Conservation (phyloP, 2,888 invertebrate species). For the Apodemia hepburni region DNA sequence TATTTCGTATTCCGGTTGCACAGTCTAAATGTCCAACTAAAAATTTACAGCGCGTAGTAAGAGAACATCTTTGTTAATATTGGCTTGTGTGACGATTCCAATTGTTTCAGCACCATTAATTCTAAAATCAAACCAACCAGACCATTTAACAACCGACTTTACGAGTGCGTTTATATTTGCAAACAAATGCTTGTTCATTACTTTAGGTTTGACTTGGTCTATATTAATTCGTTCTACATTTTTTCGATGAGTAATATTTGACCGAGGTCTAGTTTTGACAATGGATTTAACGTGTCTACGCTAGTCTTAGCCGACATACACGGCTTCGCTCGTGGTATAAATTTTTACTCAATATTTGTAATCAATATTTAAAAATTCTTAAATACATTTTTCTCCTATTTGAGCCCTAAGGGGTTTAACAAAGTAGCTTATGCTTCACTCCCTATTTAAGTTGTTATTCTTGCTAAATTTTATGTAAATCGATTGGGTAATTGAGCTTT, state of each 20-base stretch:
- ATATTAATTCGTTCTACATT: neutral
- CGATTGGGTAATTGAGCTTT: too few relatives aligned
- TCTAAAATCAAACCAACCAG: conserved; percentile 35
- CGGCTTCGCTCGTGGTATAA: too few relatives aligned
- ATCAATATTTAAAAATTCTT: too few relatives aligned
- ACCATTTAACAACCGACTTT: conserved; percentile 19
- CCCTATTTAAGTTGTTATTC: too few relatives aligned
- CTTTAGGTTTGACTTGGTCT: neutral
- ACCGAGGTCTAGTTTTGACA: too few relatives aligned
- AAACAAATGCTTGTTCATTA: conserved; percentile 4
- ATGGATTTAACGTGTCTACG: too few relatives aligned
- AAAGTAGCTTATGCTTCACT: too few relatives aligned
- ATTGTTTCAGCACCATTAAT: conserved; percentile 49
- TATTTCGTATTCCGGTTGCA: neutral
- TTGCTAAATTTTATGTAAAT: too few relatives aligned
- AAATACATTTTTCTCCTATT: too few relatives aligned
- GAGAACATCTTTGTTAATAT: conserved; percentile 57
- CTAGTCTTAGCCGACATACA: too few relatives aligned
- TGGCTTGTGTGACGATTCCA: conserved; percentile 48
- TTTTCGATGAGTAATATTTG: neutral
- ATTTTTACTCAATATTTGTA: too few relatives aligned
- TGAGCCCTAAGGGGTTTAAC: too few relatives aligned
- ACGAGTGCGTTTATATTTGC: conserved; percentile 12
- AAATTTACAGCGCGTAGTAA: conserved; percentile 28
- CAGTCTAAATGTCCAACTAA: neutral